Conservation (phyloP, 2,113 vertebrate genomes). For the human (Homo sapiens) region GRCh38 chr9:73957501-73958000, state of each 20-base stretch:
- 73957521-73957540: background rate
- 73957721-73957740: background rate
- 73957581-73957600: background rate
- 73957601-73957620: background rate
- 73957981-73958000: slow-evolving; percentile 23
- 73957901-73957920: background rate
- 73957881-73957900: background rate
- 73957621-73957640: slow-evolving; percentile 14
- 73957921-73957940: background rate
- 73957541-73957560: background rate
- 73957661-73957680: background rate
- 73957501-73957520: background rate
- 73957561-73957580: background rate
- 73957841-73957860: background rate
- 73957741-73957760: background rate
- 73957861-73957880: background rate
- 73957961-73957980: slow-evolving; percentile 18
- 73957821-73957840: background rate
- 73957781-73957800: background rate
- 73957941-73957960: background rate
- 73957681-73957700: background rate
- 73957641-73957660: background rate
- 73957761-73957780: background rate
- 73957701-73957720: background rate
- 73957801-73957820: background rate